Conservation (phyloP, 2,888 invertebrate species). For the Leptopilina drosophilae region DNA sequence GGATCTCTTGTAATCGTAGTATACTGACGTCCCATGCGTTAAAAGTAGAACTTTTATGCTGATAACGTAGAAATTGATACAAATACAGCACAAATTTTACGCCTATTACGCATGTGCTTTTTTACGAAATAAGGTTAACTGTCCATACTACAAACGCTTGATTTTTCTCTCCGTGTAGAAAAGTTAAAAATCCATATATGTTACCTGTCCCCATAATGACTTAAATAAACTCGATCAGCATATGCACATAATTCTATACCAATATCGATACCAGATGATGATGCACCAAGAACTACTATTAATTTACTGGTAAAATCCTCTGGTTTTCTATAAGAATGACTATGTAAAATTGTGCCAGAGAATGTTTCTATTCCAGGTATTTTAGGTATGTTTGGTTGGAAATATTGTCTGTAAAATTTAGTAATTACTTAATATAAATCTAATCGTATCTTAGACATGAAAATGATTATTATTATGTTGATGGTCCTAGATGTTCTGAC, state of each 20-base stretch:
- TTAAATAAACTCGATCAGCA: conserved; percentile 79
- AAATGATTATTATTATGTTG: neutral
- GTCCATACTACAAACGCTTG: too few species aligned
- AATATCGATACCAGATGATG: conserved; percentile 87
- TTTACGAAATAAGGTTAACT: too few species aligned
- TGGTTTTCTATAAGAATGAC: conserved; percentile 85
- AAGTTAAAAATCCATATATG: neutral
- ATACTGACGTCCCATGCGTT: too few species aligned
- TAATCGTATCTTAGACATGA: neutral
- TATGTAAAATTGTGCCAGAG: conserved; percentile 83
- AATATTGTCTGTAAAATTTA: conserved; percentile 76
- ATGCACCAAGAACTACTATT: conserved; percentile 85
- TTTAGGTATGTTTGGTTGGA: conserved; percentile 77
- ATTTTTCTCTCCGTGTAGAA: too few species aligned
- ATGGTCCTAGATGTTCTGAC: too few species aligned
- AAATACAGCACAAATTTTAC: too few species aligned
- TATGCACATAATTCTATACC: conserved; percentile 81
- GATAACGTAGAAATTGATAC: too few species aligned
- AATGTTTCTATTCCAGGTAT: conserved; percentile 78
- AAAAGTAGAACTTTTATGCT: too few species aligned
- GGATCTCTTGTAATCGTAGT: too few species aligned
- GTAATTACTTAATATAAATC: neutral
- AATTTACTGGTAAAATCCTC: conserved; percentile 79
- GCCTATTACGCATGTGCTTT: too few species aligned
- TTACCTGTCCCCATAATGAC: conserved; percentile 78